These are phyloP conservation scores for Peromyscus californicus DNA, from an alignment of 2,113 vertebrate species.

Conservation along the genomic window DNA sequence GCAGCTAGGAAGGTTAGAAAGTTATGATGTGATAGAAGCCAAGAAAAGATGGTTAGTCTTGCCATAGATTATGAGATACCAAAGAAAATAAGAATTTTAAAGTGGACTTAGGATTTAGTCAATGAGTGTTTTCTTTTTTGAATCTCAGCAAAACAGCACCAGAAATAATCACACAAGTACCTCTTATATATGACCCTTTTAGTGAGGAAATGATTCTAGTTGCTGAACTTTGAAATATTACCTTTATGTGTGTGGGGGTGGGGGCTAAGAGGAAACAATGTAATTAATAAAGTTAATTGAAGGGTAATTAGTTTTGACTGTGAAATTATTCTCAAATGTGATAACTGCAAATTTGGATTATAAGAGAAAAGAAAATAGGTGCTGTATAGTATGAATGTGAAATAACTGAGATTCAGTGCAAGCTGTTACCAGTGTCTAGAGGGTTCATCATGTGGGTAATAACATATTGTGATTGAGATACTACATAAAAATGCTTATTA, in stretches of 20 bases:
- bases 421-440: not conserved
- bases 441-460: not conserved
- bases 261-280: not conserved
- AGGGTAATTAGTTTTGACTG: not conserved
- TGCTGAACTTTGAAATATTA: not conserved
- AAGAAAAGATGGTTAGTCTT: conserved; percentile 11
- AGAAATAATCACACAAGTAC: not conserved
- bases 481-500: not conserved
- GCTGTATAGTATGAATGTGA: not conserved
- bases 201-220: not conserved
- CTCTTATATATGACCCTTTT: not conserved
- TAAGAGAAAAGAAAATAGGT: not conserved
- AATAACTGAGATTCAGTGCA: not conserved
- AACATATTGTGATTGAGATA: not conserved
- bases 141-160: not conserved
- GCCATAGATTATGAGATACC: not conserved
- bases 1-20: not conserved
- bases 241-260: not conserved
- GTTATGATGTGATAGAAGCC: not conserved
- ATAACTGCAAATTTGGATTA: not conserved
- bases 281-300: not conserved
- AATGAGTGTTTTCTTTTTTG: not conserved
- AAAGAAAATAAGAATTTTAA: not conserved
- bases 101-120: not conserved
- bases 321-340: not conserved